Base-by-base conservation (phyloP, 1,140 invertebrate species). In the Microvelia longipes region DNA sequence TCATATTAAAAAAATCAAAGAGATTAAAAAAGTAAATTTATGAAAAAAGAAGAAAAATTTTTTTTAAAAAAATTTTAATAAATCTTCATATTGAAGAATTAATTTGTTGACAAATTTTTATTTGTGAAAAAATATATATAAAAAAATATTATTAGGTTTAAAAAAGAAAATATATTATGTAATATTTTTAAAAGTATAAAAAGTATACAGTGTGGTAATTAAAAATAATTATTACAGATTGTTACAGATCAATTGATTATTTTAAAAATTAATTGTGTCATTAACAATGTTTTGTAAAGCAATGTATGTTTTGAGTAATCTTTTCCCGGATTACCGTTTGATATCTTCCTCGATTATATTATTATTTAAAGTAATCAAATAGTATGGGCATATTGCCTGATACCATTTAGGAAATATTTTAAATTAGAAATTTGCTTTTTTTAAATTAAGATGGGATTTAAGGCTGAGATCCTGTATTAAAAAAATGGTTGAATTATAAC, bases 91-190 rank as follows among this genome's bases (percentile, higher is more conserved):
- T 50, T 50, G 35, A 50, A 50, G 35, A 50, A 50, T 50, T n/a
- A n/a, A 50, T 50, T 50, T 50, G 35, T 65, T 65, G n/a, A n/a
- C n/a, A 24, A 65, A 65, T 65, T 65, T 70, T 72, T 50, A 50
- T 50, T 50, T 50, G 35, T 50, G 35, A 50, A 50, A 50, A 50
- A 50, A 50, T 11, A 50, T 67, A 70, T 62, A 30, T 60, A 68
- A 29, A 30, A 63, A 70, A 62, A 66, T 71, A 50, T 71, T 29
- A 68, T 70, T 60, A 64, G 25, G 29, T 68, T 29, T 29, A 71
- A 30, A 69, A 28, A 71, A 28, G 61, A 14, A 61, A 25, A 26
- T 1, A 28, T 11, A 11, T 50, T 50, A 50, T 50, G 35, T 50
- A 50, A 11, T 11, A 11, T 11, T 50, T 50, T 11, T 50, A 50